Evolutionary conservation across 2,888 invertebrate species (phyloP).

Genomic region (Malthinus seriepunctatus): DNA sequence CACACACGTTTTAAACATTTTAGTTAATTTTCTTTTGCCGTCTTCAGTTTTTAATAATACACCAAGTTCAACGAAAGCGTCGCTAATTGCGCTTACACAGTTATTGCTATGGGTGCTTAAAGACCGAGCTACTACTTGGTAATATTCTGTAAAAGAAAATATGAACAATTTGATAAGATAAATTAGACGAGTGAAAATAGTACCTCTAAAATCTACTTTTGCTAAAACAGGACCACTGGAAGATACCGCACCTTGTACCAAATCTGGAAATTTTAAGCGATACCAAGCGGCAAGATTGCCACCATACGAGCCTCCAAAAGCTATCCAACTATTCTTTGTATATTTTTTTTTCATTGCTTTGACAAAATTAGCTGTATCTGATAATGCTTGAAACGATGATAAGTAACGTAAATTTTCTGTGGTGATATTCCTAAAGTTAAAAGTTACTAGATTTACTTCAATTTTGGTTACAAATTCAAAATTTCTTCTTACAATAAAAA

Average conservation of each 20-base stretch:
- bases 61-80: conserved; percentile 68
- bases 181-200: background rate
- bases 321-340: background rate
- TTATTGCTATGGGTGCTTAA: conserved; percentile 67
- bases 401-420: background rate
- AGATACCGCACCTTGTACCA: background rate
- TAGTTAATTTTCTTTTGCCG: conserved; percentile 67
- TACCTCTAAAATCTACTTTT: background rate
- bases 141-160: conserved; percentile 67
- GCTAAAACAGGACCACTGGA: background rate
- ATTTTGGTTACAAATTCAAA: background rate
- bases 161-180: too few species aligned
- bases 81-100: conserved; percentile 69
- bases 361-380: background rate
- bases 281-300: background rate
- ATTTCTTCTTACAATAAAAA: background rate
- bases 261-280: background rate
- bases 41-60: conserved; percentile 63
- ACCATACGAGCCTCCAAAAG: background rate
- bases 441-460: background rate
- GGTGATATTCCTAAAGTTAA: background rate
- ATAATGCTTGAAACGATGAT: background rate
- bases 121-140: conserved; percentile 77
- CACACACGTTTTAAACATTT: conserved; percentile 78
- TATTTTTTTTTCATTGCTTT: background rate